phyloP scores from a whole-genome alignment of 2,888 invertebrate species.

The Dendrolimus houi region DNA sequence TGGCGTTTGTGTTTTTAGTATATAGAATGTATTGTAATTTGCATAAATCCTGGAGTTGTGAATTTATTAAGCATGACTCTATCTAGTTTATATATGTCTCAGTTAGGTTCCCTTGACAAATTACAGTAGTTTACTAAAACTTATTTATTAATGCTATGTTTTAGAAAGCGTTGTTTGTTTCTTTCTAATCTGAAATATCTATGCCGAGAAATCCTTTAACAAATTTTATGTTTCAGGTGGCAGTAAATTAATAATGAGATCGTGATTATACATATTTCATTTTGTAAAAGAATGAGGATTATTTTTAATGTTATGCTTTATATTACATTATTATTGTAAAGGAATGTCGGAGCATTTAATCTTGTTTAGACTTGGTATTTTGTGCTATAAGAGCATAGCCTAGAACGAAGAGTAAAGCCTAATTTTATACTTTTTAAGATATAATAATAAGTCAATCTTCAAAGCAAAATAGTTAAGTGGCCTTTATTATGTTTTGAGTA shows the following conservation, averaged over 20 bases:
- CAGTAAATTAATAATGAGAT: slow-evolving; percentile 23
- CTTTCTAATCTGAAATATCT: background rate
- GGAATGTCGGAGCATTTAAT: slow-evolving; percentile 38
- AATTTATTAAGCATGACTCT: too few species aligned
- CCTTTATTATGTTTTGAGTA: too few species aligned
- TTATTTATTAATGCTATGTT: background rate
- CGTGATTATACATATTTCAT: slow-evolving; percentile 23
- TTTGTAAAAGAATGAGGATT: slow-evolving; percentile 35
- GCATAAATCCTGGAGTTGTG: too few species aligned
- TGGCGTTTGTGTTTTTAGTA: too few species aligned
- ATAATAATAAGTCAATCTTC: too few species aligned
- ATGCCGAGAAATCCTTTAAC: slow-evolving; percentile 32
- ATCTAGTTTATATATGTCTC: too few species aligned
- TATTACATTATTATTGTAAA: slow-evolving; percentile 6
- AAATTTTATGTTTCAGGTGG: slow-evolving; percentile 62
- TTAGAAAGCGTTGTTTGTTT: background rate
- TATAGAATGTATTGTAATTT: too few species aligned
- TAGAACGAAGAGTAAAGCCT: too few species aligned
- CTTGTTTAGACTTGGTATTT: too few species aligned
- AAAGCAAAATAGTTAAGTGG: too few species aligned
- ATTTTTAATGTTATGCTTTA: slow-evolving; percentile 14
- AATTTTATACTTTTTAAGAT: too few species aligned
- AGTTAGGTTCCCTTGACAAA: background rate
- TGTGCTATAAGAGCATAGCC: too few species aligned
- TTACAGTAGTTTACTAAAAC: slow-evolving; percentile 2